phyloP scores from a whole-genome alignment of 2,797 vertebrate species.

The Falco naumanni region DNA sequence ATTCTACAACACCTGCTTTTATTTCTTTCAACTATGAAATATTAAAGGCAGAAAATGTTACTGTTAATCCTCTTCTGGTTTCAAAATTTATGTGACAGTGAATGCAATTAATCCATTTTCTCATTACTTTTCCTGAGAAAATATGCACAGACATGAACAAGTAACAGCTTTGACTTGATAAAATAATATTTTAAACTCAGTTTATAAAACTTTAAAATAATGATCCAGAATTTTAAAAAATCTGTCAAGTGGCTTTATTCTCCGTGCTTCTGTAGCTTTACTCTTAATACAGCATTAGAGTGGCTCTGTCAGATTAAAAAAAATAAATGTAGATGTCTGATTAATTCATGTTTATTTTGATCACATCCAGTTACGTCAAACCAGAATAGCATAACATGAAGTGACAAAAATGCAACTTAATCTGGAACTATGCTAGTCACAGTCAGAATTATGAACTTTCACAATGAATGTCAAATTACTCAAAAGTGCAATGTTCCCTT shows the following conservation, averaged over 20 bases:
- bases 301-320: not conserved
- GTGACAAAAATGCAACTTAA: not conserved
- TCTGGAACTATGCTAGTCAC: not conserved
- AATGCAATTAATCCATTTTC: constrained; percentile 35
- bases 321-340: not conserved
- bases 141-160: not conserved
- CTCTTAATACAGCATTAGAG: not conserved
- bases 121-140: constrained; percentile 7
- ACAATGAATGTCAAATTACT: not conserved
- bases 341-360: constrained; percentile 24
- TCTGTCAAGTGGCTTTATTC: not conserved
- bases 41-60: not conserved
- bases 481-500: not conserved
- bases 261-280: not conserved
- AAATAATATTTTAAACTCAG: not conserved
- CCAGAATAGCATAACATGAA: not conserved
- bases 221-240: not conserved
- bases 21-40: not conserved
- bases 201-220: not conserved
- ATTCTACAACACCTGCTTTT: not conserved
- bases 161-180: not conserved
- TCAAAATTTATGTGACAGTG: constrained; percentile 7
- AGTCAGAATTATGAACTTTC: not conserved
- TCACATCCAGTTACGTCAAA: not conserved
- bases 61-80: constrained; percentile 12